Evolutionary conservation across 37 sponge, comb jelly and placozoan genomes (phyloP).

Genomic region (Axinella damicornis): DNA sequence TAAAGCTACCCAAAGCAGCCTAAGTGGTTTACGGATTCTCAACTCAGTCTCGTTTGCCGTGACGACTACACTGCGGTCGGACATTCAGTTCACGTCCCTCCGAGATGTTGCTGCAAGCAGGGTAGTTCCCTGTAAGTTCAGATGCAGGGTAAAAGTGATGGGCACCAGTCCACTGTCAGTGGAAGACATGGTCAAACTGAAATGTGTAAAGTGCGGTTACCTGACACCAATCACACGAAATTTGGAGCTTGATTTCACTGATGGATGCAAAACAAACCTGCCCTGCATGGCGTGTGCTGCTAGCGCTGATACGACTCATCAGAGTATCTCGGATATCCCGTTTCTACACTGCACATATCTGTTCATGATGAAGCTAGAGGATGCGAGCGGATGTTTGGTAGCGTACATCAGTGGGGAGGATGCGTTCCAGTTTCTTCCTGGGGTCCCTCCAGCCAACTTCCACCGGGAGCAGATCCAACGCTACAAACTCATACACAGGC

Average conservation of each 20-base stretch:
- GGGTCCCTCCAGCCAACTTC: conserved; percentile 28
- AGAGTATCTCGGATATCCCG: too few relatives aligned
- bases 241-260: not conserved
- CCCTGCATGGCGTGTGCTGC: too few relatives aligned
- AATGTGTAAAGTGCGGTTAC: conserved; percentile 10
- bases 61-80: not conserved
- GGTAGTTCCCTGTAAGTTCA: not conserved
- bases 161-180: not conserved
- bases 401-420: conserved; percentile 6
- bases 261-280: not conserved
- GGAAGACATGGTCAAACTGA: conserved; percentile 24
- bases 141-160: conserved; percentile 28
- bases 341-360: conserved; percentile 11
- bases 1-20: too few relatives aligned
- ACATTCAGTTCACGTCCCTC: not conserved
- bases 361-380: conserved; percentile 34
- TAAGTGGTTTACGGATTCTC: too few relatives aligned
- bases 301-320: too few relatives aligned
- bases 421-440: conserved; percentile 17
- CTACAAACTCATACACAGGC: not conserved
- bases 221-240: not conserved
- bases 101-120: not conserved
- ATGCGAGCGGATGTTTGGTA: not conserved
- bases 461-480: conserved; percentile 1
- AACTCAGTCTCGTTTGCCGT: not conserved